Base-by-base conservation (phyloP, 35 echinoderm and acorn worm genomes). In the Eucidaris tribuloides region DNA sequence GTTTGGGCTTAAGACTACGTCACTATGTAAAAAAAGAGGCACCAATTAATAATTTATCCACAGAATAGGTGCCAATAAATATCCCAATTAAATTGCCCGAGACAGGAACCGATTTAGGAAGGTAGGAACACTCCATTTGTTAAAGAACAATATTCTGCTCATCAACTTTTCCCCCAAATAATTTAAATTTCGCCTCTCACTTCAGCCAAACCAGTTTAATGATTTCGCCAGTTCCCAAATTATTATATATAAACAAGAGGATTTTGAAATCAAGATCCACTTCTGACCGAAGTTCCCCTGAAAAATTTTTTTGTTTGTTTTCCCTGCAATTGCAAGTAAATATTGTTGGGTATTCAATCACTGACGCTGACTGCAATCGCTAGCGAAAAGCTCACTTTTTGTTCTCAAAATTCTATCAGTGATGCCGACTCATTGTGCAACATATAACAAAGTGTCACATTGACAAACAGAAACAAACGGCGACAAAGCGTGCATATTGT, bases 1-100 rank as follows among this genome's bases (percentile, higher is more conserved):
- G 24, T 3, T 7, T 41, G 11, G 68, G 41, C 29, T 36, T 74
- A 2, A 35, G 20, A 44, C n/a, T n/a, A 74, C 35, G 38, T 35
- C 33, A 25, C 25, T 43, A 74, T 11, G n/a, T 11, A 52, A n/a
- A 52, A n/a, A 11, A 11, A 52, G 9, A 52, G n/a, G 68, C 37
- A 74, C 68, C 68, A 74, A 74, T 74, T 9, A 74, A 44, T 74
- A 31, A 32, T 64, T 19, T 40, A 74, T 74, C 41, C 41, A 41
- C 37, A 5, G 19, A 33, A 41, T 38, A n/a, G 14, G 0, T 44
- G 27, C 38, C 2, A 74, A 24, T 3, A 35, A 64, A 74, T 7
- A 33, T 22, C 33, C 30, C n/a, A 27, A 31, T 42, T 42, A 18
- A 3, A 14, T 44, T 71, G 38, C 11, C 17, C 15, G 27, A 27